phyloP scores from a whole-genome alignment of 2,113 vertebrate species.

The Hippoglossus stenolepis region DNA sequence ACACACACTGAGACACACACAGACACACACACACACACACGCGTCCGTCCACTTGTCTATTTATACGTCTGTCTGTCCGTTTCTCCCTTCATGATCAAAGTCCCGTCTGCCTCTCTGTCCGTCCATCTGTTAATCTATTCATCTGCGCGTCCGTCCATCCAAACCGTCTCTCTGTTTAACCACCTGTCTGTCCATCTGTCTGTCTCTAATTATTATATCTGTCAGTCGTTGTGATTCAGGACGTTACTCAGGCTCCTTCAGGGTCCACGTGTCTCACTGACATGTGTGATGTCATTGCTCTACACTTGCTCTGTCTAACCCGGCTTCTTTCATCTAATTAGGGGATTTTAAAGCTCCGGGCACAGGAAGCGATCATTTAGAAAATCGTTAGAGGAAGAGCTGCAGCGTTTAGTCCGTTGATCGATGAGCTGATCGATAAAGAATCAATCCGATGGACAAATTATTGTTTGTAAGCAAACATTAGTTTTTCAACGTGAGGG shows the following conservation, averaged over 20 bases:
- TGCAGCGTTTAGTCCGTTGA: no score
- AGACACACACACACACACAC: constrained; percentile 26
- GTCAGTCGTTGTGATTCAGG: constrained; percentile 31
- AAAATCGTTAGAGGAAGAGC: no score
- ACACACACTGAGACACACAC: constrained; percentile 15
- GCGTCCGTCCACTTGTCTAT: constrained; percentile 5
- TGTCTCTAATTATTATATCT: constrained; percentile 40
- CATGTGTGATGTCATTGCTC: neutral
- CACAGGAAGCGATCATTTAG: neutral
- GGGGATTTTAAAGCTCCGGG: neutral
- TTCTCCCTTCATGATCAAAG: constrained; percentile 51
- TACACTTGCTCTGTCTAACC: neutral
- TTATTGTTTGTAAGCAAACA: no score
- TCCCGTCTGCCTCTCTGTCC: constrained; percentile 46
- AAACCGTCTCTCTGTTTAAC: constrained; percentile 55
- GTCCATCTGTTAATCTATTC: constrained; percentile 60
- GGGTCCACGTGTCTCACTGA: no score
- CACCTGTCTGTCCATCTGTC: constrained; percentile 65
- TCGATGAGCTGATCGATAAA: no score
- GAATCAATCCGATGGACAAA: no score
- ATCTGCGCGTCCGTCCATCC: constrained; percentile 40
- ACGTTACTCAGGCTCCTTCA: no score
- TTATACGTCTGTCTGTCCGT: constrained; percentile 37
- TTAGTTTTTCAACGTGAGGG: no score
- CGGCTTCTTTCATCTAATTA: neutral